Conservation (phyloP, 1,140 invertebrate genomes). For the Drosophila pseudoobscura region DNA sequence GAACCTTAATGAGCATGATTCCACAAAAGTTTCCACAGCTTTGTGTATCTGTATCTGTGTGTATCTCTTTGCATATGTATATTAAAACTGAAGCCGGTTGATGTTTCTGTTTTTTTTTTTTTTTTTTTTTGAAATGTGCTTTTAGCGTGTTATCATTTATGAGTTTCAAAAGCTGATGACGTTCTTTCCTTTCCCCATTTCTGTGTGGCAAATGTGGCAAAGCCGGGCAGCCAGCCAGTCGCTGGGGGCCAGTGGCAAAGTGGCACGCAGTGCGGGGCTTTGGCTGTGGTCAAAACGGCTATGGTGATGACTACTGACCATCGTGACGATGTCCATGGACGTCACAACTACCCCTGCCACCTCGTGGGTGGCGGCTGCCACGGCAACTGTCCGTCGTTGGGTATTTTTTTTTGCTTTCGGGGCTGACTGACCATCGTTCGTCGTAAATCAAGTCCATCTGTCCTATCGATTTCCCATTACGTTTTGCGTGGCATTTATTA, state of each 20-base stretch:
- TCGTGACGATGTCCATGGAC: conserved; percentile 19
- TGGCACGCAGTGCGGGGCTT: no score
- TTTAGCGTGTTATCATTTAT: conserved; percentile 43
- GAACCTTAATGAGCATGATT: no score
- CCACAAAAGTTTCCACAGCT: no score
- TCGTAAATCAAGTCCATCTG: conserved; percentile 38
- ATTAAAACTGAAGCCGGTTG: neutral
- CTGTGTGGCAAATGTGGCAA: neutral
- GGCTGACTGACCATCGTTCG: neutral
- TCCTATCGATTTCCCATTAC: conserved; percentile 73
- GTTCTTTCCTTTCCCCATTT: conserved; percentile 8
- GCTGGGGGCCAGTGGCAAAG: no score
- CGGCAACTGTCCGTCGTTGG: no score
- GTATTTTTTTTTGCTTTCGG: neutral
- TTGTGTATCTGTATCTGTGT: no score
- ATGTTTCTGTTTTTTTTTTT: neutral
- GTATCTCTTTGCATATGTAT: no score
- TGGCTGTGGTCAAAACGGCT: neutral
- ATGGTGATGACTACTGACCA: conserved; percentile 2
- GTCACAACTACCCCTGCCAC: no score
- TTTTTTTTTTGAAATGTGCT: conserved; percentile 16
- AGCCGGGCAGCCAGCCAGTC: no score
- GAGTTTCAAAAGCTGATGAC: conserved; percentile 38
- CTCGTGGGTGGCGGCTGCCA: no score
- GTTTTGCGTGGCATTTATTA: conserved; percentile 71